These are phyloP conservation scores for Falcunculus frontatus DNA, from an alignment of 2,113 vertebrate genomes.

Conservation along the genomic window DNA sequence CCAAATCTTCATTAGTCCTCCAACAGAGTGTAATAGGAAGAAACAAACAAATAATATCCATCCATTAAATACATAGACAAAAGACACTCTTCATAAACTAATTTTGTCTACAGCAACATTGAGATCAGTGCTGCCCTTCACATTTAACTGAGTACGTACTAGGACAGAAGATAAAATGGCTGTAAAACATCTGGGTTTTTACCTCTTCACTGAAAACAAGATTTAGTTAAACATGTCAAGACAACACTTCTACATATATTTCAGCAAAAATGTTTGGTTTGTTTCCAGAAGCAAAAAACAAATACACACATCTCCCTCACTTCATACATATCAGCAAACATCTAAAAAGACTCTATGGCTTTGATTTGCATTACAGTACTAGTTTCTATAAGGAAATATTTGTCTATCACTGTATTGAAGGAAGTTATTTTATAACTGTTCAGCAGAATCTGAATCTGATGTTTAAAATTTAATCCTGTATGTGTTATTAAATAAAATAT, in stretches of 20 bases:
- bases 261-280: background rate
- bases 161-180: background rate
- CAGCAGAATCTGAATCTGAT: background rate
- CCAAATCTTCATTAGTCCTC: background rate
- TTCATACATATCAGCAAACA: background rate
- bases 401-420: background rate
- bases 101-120: background rate
- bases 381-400: background rate
- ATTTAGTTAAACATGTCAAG: background rate
- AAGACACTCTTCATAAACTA: background rate
- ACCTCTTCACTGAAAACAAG: background rate
- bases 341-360: background rate
- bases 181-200: background rate
- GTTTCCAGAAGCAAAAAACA: background rate
- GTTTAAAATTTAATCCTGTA: background rate
- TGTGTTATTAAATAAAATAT: background rate
- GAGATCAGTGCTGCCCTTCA: background rate
- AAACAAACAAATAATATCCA: background rate
- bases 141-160: background rate
- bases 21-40: background rate
- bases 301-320: background rate
- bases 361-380: background rate
- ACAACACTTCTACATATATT: background rate
- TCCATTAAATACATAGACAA: background rate
- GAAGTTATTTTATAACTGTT: background rate